Conservation (phyloP, 2,888 invertebrate genomes). For the Neoscelio sp. region DNA sequence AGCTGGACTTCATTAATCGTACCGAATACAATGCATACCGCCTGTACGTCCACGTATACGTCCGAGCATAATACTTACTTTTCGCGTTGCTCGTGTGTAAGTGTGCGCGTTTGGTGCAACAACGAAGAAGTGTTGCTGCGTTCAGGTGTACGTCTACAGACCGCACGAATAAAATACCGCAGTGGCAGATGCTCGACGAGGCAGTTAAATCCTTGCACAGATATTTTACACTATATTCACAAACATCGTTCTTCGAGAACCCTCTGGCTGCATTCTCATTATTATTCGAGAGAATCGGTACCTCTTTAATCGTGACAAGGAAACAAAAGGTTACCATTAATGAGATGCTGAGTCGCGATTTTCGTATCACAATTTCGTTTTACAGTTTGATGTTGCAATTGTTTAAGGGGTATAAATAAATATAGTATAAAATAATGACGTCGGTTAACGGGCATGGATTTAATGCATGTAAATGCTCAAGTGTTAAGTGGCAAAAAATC, state of each 20-base stretch:
- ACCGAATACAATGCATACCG: conserved; percentile 55
- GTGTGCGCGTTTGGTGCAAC: conserved; percentile 42
- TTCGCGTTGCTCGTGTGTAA: conserved; percentile 8
- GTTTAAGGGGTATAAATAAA: conserved; percentile 36
- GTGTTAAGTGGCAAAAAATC: conserved; percentile 48
- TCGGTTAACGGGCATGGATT: conserved; percentile 41
- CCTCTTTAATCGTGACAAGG: conserved; percentile 66
- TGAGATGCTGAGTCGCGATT: conserved; percentile 65
- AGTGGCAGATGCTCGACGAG: conserved; percentile 70
- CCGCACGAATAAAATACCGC: conserved; percentile 70
- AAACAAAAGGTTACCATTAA: conserved; percentile 67
- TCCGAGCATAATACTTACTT: conserved; percentile 52
- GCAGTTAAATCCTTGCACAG: conserved; percentile 69
- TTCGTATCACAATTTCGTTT: conserved; percentile 55
- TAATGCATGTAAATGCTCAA: too few relatives aligned
- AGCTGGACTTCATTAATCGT: conserved; percentile 69
- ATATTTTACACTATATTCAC: conserved; percentile 67
- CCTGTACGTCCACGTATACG: conserved; percentile 34
- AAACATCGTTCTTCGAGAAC: conserved; percentile 55
- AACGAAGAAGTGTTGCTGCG: conserved; percentile 47
- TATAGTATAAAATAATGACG: conserved; percentile 49
- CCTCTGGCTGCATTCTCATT: conserved; percentile 62
- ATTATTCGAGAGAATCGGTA: conserved; percentile 65
- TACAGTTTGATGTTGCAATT: conserved; percentile 58
- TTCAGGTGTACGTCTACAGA: conserved; percentile 60